Evolutionary conservation across 2,113 vertebrate genomes (phyloP).

Genomic region (Anarhynchus alexandrinus): DNA sequence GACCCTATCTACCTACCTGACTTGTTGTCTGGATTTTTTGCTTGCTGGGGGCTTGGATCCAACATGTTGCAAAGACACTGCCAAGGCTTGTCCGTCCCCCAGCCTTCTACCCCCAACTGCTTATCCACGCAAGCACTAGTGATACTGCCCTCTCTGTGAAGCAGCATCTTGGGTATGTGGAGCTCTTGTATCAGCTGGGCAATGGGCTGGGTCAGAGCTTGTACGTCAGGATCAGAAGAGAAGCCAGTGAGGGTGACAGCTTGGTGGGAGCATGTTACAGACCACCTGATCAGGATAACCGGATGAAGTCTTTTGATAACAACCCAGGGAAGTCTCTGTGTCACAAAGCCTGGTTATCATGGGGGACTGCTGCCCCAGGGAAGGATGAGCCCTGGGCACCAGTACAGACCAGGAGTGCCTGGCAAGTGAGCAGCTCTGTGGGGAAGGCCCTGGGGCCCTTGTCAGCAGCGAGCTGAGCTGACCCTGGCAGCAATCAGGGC

Average conservation of each 20-base stretch:
- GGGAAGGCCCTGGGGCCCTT: background rate
- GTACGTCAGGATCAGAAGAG: background rate
- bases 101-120: background rate
- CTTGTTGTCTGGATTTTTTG: background rate
- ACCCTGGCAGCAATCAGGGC: no score
- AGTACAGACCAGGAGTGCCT: background rate
- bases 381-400: background rate
- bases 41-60: background rate
- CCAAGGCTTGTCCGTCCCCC: accelerated
- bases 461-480: background rate
- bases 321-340: background rate
- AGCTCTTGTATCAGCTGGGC: background rate
- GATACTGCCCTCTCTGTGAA: background rate
- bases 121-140: background rate
- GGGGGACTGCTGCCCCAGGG: background rate
- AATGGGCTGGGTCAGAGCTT: background rate
- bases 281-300: background rate
- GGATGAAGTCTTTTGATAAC: background rate
- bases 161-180: background rate
- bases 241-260: background rate
- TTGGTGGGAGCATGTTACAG: background rate
- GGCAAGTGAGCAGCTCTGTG: background rate
- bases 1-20: background rate
- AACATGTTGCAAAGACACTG: background rate
- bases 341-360: background rate